Evolutionary conservation across 2,797 vertebrate species (phyloP), one percentile per base, ranked within the genome.

Genomic region (Chelonia mydas): DNA sequence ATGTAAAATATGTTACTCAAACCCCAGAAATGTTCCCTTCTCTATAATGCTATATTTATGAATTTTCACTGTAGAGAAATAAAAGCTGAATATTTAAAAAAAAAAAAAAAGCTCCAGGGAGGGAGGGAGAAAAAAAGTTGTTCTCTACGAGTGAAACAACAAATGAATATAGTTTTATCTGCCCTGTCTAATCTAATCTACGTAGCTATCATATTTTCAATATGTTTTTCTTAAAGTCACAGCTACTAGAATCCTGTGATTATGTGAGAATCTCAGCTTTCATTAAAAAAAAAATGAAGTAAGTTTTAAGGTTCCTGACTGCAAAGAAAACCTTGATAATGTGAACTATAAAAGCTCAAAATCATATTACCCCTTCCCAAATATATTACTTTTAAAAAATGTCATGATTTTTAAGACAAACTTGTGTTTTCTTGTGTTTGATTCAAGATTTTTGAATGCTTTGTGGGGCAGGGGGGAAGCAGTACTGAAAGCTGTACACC

Each of bases 41-140:
- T 68, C 96, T 96, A 89, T 93, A 86, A 72, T 3, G 77, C 77
- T 92, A 95, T 95, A 96, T 91, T 96, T 95, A 96, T 86, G 16
- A 13, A 1, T 51, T 81, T 90, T 83, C 88, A 83, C 85, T 65
- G 91, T 57, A 31, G 81, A 87, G 72, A 92, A 97, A 88, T 68
- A 85, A 93, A 95, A 51, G 84, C 87, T 76, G 53, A 19, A 7
- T 50, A 81, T 57, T 50, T 41, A 41, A 41, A 41, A 41, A 41
- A 41, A 41, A 50, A 59, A 94, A 61, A 68, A 19, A 49, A 85
- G 68, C 83, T 87, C 49, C 55, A 21, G 82, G 72, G 47, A n/a
- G 37, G 86, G 28, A 94, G 8, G 79, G 79, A 94, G 90, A 88
- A 11, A 41, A 8, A 90, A 10, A 11, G 33, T 85, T 61, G 45